Conservation (phyloP, 1,140 invertebrate species). For the Coptotermes formosanus region DNA sequence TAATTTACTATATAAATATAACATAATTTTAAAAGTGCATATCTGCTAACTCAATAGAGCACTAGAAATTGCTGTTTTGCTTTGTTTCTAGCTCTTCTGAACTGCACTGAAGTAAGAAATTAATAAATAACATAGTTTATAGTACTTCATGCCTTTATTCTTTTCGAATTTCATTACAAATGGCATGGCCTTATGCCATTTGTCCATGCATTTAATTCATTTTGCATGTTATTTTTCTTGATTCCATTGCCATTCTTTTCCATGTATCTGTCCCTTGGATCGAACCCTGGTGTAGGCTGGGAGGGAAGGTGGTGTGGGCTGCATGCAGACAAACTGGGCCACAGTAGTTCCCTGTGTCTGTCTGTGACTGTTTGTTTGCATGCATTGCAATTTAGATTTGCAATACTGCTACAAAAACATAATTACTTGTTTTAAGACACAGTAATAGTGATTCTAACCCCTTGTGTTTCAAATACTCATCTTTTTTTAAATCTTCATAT, state of each 20-base stretch:
- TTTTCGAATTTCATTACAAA: neutral
- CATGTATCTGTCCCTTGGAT: neutral
- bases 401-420: neutral
- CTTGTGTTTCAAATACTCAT: neutral
- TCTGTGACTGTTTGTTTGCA: constrained; percentile 4
- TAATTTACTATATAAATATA: no score
- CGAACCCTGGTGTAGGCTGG: constrained; percentile 23
- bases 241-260: neutral
- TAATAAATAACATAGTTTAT: no score
- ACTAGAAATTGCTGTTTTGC: no score
- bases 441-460: neutral
- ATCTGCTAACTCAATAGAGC: no score
- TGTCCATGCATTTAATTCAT: neutral
- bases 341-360: neutral
- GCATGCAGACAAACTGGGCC: neutral
- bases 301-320: neutral
- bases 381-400: neutral
- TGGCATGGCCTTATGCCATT: neutral
- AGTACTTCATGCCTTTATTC: no score
- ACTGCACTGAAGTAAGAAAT: no score
- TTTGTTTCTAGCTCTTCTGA: no score
- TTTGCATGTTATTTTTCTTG: neutral
- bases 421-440: neutral
- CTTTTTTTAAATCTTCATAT: neutral
- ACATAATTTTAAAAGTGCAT: no score